Percentiles rank a stretch among this genome's conserved stretches.
phyloP scores from a whole-genome alignment of 2,888 invertebrate genomes.

The Mesorhabditis spiculigera region DNA sequence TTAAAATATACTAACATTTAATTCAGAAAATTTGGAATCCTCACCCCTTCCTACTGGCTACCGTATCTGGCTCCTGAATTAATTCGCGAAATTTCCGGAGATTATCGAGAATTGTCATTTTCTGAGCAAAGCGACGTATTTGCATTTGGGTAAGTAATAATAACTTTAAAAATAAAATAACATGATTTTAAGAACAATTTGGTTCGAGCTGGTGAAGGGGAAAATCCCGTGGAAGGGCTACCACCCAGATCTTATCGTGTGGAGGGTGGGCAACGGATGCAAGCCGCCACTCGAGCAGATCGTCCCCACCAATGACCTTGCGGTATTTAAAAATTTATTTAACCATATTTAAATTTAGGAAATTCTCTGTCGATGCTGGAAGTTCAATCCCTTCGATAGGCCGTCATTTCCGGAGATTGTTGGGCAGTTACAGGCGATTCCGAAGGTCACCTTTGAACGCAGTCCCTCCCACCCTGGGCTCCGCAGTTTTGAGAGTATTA shows the following conservation, averaged over 20 bases:
- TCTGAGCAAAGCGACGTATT: conserved; percentile 88
- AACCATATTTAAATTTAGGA: conserved; percentile 69
- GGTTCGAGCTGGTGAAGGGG: conserved; percentile 69
- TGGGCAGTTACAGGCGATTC: conserved; percentile 79
- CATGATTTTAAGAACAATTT: conserved; percentile 18
- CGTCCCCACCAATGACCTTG: conserved; percentile 90
- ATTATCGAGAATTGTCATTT: conserved; percentile 76
- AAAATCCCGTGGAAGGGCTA: conserved; percentile 63
- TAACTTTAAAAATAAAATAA: background rate
- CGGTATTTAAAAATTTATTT: conserved; percentile 64
- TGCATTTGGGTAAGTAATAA: conserved; percentile 80
- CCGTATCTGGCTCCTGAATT: conserved; percentile 97
- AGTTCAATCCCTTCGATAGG: conserved; percentile 77
- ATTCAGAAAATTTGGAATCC: conserved; percentile 63
- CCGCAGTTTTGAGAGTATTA: conserved; percentile 16
- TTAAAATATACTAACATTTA: background rate
- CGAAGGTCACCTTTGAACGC: conserved; percentile 88
- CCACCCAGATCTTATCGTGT: conserved; percentile 90
- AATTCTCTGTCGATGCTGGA: conserved; percentile 91
- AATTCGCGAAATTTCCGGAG: conserved; percentile 66
- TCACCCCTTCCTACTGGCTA: conserved; percentile 94
- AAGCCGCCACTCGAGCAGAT: conserved; percentile 90
- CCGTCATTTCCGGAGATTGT: conserved; percentile 85
- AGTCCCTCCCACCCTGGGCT: conserved; percentile 87
- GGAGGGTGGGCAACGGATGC: conserved; percentile 94